These are phyloP conservation scores for Onthophagus taurus DNA, from an alignment of 1,140 invertebrate species.

Conservation along the genomic window DNA sequence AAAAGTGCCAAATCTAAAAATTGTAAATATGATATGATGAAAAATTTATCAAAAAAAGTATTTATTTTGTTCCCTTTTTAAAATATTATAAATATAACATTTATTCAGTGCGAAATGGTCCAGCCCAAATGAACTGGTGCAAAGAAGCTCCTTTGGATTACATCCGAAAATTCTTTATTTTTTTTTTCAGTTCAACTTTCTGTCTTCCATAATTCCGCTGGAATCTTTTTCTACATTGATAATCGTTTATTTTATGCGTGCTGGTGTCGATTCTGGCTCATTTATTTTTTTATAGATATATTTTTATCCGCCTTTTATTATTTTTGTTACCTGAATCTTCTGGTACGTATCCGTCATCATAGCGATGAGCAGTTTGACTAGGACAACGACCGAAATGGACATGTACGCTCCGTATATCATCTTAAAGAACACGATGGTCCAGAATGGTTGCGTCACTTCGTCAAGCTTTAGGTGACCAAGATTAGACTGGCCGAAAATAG, in stretches of 20 bases:
- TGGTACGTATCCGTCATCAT: constrained; percentile 99
- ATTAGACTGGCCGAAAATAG: constrained; percentile 94
- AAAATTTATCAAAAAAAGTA: no score
- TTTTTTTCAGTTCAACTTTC: no score
- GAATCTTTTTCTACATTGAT: no score
- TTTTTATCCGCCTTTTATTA: neutral
- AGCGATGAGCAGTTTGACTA: constrained; percentile 98
- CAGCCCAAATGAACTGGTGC: constrained; percentile 36
- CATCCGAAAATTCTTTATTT: no score
- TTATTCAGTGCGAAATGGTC: no score
- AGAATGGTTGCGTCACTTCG: constrained; percentile 51
- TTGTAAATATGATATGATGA: no score
- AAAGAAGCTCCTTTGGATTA: no score
- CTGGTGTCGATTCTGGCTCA: neutral
- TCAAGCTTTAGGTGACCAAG: constrained; percentile 64
- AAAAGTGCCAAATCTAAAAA: constrained; percentile 1
- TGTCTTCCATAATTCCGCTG: no score
- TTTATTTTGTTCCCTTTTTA: no score
- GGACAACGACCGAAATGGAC: constrained; percentile 95
- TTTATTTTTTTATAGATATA: neutral
- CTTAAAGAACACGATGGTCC: constrained; percentile 74
- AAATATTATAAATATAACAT: no score
- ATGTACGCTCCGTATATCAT: constrained; percentile 87
- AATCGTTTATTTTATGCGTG: no score
- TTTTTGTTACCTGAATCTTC: constrained; percentile 73